Percentiles rank a stretch among this genome's conserved stretches.
Evolutionary conservation across 2,113 vertebrate species (phyloP).

Genomic region (Syngnathus typhle): DNA sequence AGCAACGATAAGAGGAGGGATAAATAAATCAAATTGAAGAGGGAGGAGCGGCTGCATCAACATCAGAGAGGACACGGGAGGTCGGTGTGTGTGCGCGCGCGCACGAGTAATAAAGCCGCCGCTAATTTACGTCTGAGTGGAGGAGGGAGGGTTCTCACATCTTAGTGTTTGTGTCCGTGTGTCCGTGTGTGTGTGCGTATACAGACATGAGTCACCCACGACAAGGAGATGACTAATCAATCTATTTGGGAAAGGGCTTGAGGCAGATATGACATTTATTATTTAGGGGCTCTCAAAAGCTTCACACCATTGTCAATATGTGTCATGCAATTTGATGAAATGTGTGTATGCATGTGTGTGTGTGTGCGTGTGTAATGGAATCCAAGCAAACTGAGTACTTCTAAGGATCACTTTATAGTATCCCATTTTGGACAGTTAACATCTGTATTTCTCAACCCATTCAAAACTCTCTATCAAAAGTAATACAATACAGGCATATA

Average conservation of each 20-base stretch:
- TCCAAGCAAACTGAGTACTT: background rate
- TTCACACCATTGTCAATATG: constrained; percentile 13
- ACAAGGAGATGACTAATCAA: constrained; percentile 22
- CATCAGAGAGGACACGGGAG: constrained; percentile 19
- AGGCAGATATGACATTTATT: constrained; percentile 13
- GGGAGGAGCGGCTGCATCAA: background rate
- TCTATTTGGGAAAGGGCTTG: constrained; percentile 29
- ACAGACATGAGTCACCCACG: constrained; percentile 19
- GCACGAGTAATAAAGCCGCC: constrained; percentile 46
- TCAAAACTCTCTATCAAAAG: no score
- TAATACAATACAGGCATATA: no score
- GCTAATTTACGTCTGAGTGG: constrained; percentile 30
- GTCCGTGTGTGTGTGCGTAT: background rate
- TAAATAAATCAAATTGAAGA: constrained; percentile 38
- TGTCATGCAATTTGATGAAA: constrained; percentile 18
- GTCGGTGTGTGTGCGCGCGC: constrained; percentile 23
- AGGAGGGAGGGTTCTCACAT: background rate
- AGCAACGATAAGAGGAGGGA: constrained; percentile 20
- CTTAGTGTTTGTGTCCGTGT: background rate
- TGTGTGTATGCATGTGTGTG: no score
- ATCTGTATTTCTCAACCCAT: background rate
- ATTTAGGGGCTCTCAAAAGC: constrained; percentile 31
- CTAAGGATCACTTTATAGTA: no score
- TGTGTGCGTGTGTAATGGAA: background rate
- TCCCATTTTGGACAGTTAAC: background rate